These are phyloP conservation scores for Pogonophryne albipinna DNA, from an alignment of 2,797 vertebrate genomes.

Conservation along the genomic window DNA sequence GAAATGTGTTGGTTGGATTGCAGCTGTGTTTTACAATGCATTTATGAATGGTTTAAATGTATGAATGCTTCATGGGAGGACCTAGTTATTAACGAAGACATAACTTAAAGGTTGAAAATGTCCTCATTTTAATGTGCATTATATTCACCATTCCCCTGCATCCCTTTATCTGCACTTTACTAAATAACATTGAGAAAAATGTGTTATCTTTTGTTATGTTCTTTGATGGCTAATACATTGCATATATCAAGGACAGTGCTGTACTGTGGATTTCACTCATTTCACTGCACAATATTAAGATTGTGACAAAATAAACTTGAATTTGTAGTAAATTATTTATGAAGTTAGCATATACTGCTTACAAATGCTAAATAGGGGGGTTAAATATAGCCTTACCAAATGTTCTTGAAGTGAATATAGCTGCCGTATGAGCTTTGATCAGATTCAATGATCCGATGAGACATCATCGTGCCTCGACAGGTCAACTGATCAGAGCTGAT, in stretches of 20 bases:
- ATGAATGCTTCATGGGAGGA: neutral
- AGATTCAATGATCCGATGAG: slow-evolving; percentile 2
- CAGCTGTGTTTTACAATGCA: neutral
- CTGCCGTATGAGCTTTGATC: neutral
- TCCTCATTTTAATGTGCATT: neutral
- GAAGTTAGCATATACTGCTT: neutral
- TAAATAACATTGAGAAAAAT: neutral
- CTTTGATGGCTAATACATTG: neutral
- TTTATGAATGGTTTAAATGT: neutral
- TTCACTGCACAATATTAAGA: neutral
- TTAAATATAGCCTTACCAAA: neutral
- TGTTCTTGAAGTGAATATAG: neutral
- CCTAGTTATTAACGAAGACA: neutral
- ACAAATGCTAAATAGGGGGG: neutral
- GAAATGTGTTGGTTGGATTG: neutral
- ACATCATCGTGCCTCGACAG: slow-evolving; percentile 11
- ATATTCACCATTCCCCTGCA: neutral
- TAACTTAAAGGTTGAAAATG: too few relatives aligned
- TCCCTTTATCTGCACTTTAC: neutral
- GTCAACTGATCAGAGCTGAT: slow-evolving; percentile 65
- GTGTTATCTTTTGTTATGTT: neutral
- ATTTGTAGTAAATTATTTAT: neutral
- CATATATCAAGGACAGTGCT: neutral
- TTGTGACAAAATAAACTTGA: neutral
- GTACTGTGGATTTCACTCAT: neutral